A percentile compares a stretch with the other conserved stretches of the same genome.
Evolutionary conservation across 2,888 invertebrate species (phyloP).

Genomic region (Stenichneumon culpator): DNA sequence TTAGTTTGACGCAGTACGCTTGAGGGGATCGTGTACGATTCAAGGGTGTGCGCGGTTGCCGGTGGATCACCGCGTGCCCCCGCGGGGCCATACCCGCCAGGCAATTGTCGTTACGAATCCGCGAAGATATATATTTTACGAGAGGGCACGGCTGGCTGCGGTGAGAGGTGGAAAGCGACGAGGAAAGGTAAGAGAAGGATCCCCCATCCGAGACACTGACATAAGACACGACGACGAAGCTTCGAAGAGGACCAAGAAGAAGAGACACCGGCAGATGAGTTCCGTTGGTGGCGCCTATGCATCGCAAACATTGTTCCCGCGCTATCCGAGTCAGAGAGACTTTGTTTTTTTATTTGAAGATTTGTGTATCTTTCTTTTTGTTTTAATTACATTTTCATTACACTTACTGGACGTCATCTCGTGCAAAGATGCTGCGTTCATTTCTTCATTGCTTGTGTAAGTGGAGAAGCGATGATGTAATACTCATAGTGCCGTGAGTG

Average conservation of each 20-base stretch:
- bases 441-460: conserved; percentile 64
- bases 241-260: conserved; percentile 48
- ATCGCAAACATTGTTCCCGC: conserved; percentile 37
- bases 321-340: neutral
- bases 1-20: conserved; percentile 45
- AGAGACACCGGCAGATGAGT: conserved; percentile 58
- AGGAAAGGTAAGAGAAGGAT: conserved; percentile 78
- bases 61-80: conserved; percentile 36
- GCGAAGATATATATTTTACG: conserved; percentile 38
- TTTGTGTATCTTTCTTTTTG: conserved; percentile 3
- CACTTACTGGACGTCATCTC: neutral
- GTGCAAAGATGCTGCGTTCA: conserved; percentile 43
- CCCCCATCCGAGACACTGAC: conserved; percentile 51
- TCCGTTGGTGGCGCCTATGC: conserved; percentile 54
- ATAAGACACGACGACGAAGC: conserved; percentile 53
- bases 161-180: conserved; percentile 75
- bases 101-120: conserved; percentile 48
- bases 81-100: conserved; percentile 3
- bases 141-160: conserved; percentile 36
- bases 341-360: neutral
- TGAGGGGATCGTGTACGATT: conserved; percentile 41
- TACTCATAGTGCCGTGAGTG: conserved; percentile 36
- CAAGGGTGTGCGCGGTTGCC: conserved; percentile 52
- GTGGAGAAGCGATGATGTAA: conserved; percentile 27
- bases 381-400: neutral